A percentile compares a stretch with the other conserved stretches of the same genome.
phyloP scores from a whole-genome alignment of 2,113 vertebrate genomes.

The Oophaga pumilio region DNA sequence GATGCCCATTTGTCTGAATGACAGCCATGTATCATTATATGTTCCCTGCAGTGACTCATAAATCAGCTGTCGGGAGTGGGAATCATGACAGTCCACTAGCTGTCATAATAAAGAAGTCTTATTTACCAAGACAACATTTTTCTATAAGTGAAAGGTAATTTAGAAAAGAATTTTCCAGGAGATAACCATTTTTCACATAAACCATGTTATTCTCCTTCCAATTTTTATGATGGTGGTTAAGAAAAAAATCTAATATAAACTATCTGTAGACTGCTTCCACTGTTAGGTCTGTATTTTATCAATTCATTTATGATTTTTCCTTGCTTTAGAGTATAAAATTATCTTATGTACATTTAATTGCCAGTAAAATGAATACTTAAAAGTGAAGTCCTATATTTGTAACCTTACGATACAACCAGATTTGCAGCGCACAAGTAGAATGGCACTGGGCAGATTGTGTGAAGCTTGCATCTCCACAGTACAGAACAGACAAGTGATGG shows the following conservation, averaged over 20 bases:
- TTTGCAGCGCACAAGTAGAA: conserved; percentile 34
- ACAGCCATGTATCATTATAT: not conserved
- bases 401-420: conserved; percentile 28
- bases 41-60: not conserved
- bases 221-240: not conserved
- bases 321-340: not conserved
- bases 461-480: conserved; percentile 32
- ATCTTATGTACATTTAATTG: not conserved
- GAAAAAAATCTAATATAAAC: not conserved
- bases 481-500: conserved; percentile 53
- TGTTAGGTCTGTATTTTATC: not conserved
- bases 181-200: not conserved
- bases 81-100: not conserved
- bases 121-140: not conserved
- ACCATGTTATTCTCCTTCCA: not conserved
- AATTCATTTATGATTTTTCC: not conserved
- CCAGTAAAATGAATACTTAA: not conserved
- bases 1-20: not conserved
- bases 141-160: not conserved
- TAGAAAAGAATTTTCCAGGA: not conserved
- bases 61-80: not conserved
- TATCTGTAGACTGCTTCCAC: not conserved
- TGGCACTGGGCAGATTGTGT: conserved; percentile 18
- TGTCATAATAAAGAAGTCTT: not conserved
- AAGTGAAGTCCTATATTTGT: not conserved